A percentile compares a stretch with the other conserved stretches of the same genome.
Evolutionary conservation across 1,140 invertebrate species (phyloP).

Genomic region (Nymphalis io): DNA sequence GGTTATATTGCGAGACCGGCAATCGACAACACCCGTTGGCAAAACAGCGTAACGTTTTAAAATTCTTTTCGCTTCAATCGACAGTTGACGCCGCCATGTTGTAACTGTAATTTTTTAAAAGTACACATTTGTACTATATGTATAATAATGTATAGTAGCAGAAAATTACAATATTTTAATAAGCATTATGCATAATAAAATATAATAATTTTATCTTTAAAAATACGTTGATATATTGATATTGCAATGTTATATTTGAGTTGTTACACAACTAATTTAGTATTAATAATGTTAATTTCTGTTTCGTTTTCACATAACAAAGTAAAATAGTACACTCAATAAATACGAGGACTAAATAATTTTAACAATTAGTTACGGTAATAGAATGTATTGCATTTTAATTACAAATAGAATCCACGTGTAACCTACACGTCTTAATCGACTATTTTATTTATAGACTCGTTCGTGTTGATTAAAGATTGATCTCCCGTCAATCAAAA

Average conservation of each 20-base stretch:
- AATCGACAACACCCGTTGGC: slow-evolving; percentile 23
- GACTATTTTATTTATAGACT: too few species aligned
- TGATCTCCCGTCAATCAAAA: not conserved
- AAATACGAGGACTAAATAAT: not conserved
- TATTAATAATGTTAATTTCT: too few species aligned
- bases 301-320: too few species aligned
- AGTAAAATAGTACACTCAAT: not conserved
- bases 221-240: too few species aligned
- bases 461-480: too few species aligned
- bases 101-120: not conserved
- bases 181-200: too few species aligned
- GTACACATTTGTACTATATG: not conserved
- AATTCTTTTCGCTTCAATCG: slow-evolving; percentile 32
- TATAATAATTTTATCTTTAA: not conserved
- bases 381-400: slow-evolving; percentile 1
- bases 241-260: too few species aligned
- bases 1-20: slow-evolving; percentile 34
- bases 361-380: not conserved
- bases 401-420: not conserved
- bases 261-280: too few species aligned
- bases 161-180: not conserved
- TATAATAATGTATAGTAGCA: not conserved
- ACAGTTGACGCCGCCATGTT: slow-evolving; percentile 21
- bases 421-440: too few species aligned
- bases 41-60: slow-evolving; percentile 27